A percentile compares a stretch with the other conserved stretches of the same genome.
Evolutionary conservation across 2,113 vertebrate species (phyloP).

Genomic region (Crotophaga sulcirostris): DNA sequence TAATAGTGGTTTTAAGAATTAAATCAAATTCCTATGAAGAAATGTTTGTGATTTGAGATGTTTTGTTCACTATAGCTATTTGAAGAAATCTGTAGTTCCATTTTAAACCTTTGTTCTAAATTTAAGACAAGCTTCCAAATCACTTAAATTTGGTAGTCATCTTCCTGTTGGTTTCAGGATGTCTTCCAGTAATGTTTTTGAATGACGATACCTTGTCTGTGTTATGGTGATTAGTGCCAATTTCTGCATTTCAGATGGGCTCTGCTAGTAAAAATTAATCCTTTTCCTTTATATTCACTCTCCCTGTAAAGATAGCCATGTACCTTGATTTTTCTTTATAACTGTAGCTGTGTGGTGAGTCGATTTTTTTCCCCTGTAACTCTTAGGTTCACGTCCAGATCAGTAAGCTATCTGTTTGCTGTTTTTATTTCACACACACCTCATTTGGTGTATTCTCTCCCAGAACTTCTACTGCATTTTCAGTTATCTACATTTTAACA

Average conservation of each 20-base stretch:
- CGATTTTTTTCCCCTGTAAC: background rate
- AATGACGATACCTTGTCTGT: background rate
- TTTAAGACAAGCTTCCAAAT: background rate
- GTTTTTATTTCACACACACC: background rate
- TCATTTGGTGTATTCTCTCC: background rate
- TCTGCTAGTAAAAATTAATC: background rate
- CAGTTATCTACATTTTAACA: background rate
- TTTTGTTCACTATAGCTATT: background rate
- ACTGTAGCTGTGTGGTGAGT: background rate
- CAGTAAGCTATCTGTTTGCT: background rate
- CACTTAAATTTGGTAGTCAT: background rate
- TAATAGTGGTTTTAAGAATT: background rate
- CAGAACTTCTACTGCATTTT: background rate
- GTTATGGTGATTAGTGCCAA: background rate
- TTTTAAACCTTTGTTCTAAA: background rate
- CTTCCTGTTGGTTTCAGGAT: background rate
- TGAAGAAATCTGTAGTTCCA: background rate
- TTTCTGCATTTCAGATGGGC: background rate
- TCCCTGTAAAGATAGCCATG: background rate
- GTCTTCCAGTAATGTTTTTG: background rate
- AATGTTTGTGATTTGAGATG: background rate
- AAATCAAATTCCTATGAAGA: background rate
- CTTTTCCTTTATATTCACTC: background rate
- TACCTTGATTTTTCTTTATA: background rate
- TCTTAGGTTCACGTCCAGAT: background rate